Percentiles rank a stretch among this genome's conserved stretches.
These are phyloP conservation scores for Brachirus orientalis DNA, from an alignment of 2,113 vertebrate genomes.

Conservation along the genomic window DNA sequence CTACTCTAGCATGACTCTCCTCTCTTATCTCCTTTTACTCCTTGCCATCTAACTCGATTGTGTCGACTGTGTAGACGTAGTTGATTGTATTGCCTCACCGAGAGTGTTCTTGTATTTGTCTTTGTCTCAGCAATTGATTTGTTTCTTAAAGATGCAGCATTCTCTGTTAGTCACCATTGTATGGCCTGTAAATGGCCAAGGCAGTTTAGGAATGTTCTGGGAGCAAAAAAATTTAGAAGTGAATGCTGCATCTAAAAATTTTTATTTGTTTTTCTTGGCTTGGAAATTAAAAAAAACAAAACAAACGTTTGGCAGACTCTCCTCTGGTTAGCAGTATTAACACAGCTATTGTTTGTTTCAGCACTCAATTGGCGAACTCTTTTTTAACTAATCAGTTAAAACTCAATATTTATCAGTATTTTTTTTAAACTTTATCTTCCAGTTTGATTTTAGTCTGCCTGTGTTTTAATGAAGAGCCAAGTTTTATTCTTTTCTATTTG, in stretches of 20 bases:
- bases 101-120: conserved; percentile 38
- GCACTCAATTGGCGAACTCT: not conserved
- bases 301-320: conserved; percentile 15
- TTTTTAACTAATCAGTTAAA: not conserved
- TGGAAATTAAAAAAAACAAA: conserved; percentile 27
- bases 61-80: conserved; percentile 29
- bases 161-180: conserved; percentile 21
- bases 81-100: conserved; percentile 29
- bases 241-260: conserved; percentile 54
- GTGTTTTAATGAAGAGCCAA: conserved; percentile 54
- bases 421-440: too few relatives aligned
- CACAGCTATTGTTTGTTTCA: too few relatives aligned
- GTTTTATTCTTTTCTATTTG: conserved; percentile 46
- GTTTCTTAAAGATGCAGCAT: conserved; percentile 61
- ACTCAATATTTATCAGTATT: too few relatives aligned
- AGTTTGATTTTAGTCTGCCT: conserved; percentile 3
- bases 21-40: conserved; percentile 19
- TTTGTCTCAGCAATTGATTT: conserved; percentile 32
- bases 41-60: conserved; percentile 29
- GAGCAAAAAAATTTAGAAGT: conserved; percentile 10
- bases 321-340: conserved; percentile 32
- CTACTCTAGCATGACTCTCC: conserved; percentile 78
- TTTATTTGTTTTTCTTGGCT: conserved; percentile 47
- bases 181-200: conserved; percentile 23
- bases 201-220: conserved; percentile 7